Evolutionary conservation across 2,888 invertebrate species (phyloP).

Genomic region (Monopis laevigella): DNA sequence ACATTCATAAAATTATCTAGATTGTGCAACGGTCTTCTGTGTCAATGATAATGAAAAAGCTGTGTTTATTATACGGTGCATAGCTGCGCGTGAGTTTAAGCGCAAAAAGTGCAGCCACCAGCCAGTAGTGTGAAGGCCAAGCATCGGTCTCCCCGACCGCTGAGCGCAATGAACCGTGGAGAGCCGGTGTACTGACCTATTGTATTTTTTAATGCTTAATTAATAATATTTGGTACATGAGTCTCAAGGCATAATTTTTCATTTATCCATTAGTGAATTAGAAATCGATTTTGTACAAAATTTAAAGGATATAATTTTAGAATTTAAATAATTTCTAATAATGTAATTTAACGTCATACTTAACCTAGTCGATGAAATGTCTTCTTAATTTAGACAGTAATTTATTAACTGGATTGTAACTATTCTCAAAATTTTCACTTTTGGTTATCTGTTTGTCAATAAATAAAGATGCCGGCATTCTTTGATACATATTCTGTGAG

Average conservation of each 20-base stretch:
- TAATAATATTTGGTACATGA: too few species aligned
- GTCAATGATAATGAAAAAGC: conserved; percentile 64
- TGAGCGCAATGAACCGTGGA: not conserved
- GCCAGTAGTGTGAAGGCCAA: not conserved
- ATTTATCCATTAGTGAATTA: too few species aligned
- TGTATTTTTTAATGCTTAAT: conserved; percentile 4
- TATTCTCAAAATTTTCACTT: not conserved
- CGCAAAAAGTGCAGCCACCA: not conserved
- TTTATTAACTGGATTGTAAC: too few species aligned
- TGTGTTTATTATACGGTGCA: conserved; percentile 53
- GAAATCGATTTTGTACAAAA: too few species aligned
- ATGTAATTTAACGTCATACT: too few species aligned
- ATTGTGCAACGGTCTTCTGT: conserved; percentile 61
- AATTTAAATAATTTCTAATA: too few species aligned
- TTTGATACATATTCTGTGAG: not conserved
- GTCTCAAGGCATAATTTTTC: too few species aligned
- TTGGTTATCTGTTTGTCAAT: not conserved
- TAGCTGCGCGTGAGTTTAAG: conserved; percentile 37
- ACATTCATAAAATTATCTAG: conserved; percentile 50
- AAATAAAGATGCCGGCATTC: not conserved
- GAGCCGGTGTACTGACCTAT: conserved; percentile 1
- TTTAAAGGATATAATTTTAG: too few species aligned
- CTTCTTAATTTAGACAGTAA: too few species aligned
- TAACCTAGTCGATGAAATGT: too few species aligned
- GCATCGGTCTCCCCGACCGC: not conserved